Percentiles rank a stretch among this genome's conserved stretches.
phyloP scores from a whole-genome alignment of 1,140 invertebrate genomes.

The Drosophila nigrodunni region DNA sequence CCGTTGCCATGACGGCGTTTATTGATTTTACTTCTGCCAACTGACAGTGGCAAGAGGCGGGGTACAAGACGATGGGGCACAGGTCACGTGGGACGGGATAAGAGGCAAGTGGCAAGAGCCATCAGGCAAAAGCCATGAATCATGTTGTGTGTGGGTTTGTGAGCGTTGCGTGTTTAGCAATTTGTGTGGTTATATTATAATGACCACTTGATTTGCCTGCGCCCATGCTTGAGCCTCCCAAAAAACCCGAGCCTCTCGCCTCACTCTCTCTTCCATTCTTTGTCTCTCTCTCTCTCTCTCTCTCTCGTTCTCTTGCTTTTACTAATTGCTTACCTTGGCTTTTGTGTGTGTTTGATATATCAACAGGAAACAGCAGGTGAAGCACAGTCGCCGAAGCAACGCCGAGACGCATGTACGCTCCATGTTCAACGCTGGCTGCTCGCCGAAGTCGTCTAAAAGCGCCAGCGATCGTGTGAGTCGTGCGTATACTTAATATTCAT shows the following conservation, averaged over 20 bases:
- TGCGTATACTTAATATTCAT: slow-evolving; percentile 34
- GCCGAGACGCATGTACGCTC: slow-evolving; percentile 75
- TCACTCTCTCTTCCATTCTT: not conserved
- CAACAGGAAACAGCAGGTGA: slow-evolving; percentile 27
- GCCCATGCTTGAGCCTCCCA: slow-evolving; percentile 25
- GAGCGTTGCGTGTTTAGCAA: slow-evolving; percentile 75
- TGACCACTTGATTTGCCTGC: slow-evolving; percentile 78
- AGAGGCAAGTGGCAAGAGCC: slow-evolving; percentile 42
- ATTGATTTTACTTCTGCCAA: slow-evolving; percentile 70
- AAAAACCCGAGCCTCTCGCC: not conserved
- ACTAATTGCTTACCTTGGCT: slow-evolving; percentile 49
- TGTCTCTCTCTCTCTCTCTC: not conserved
- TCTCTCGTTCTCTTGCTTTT: slow-evolving; percentile 23
- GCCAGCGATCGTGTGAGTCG: slow-evolving; percentile 47
- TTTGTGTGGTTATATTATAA: slow-evolving; percentile 80
- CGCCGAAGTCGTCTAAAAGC: slow-evolving; percentile 63
- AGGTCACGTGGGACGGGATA: not conserved
- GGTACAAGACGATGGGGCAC: slow-evolving; percentile 4
- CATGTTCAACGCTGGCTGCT: slow-evolving; percentile 67
- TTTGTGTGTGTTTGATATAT: slow-evolving; percentile 38
- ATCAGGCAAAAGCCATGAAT: slow-evolving; percentile 56
- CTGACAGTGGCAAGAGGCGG: slow-evolving; percentile 19
- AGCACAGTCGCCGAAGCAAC: slow-evolving; percentile 67
- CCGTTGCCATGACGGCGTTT: slow-evolving; percentile 68
- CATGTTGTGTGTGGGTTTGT: slow-evolving; percentile 35